These are phyloP conservation scores for Myrmecobius fasciatus DNA, from an alignment of 2,113 vertebrate genomes.

Conservation along the genomic window DNA sequence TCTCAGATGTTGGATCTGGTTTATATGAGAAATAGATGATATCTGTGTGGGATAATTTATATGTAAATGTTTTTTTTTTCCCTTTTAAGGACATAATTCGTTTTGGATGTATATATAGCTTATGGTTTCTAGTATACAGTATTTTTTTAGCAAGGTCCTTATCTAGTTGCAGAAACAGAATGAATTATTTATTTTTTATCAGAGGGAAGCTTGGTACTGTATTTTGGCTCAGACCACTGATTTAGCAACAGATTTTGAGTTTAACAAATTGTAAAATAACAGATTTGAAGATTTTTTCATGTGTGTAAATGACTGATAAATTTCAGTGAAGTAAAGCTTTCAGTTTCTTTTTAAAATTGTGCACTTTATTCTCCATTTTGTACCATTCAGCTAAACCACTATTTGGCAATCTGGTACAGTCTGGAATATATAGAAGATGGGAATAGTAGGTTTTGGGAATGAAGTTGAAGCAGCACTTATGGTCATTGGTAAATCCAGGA, in stretches of 20 bases:
- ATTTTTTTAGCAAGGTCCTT: conserved; percentile 58
- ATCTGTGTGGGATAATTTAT: conserved; percentile 53
- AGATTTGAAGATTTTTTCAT: conserved; percentile 52
- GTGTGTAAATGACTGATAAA: conserved; percentile 38
- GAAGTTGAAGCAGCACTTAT: background rate
- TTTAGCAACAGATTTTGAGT: conserved; percentile 47
- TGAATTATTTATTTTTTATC: conserved; percentile 80
- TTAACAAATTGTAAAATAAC: conserved; percentile 30
- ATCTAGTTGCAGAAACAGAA: conserved; percentile 56
- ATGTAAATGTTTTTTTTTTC: background rate
- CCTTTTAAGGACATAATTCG: conserved; percentile 37
- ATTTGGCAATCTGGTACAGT: background rate
- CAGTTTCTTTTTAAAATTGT: conserved; percentile 66
- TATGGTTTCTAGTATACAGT: conserved; percentile 72
- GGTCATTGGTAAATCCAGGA: background rate
- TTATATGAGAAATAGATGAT: conserved; percentile 53
- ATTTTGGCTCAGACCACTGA: conserved; percentile 65
- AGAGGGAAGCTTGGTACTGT: conserved; percentile 69
- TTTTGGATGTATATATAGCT: conserved; percentile 64
- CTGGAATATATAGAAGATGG: conserved; percentile 10
- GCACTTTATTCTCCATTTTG: conserved; percentile 44
- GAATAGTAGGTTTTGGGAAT: background rate
- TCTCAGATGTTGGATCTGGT: background rate
- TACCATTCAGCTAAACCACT: background rate
- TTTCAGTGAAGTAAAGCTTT: conserved; percentile 72